These are phyloP conservation scores for Papilio xuthus DNA, from an alignment of 1,140 invertebrate species.

Conservation along the genomic window DNA sequence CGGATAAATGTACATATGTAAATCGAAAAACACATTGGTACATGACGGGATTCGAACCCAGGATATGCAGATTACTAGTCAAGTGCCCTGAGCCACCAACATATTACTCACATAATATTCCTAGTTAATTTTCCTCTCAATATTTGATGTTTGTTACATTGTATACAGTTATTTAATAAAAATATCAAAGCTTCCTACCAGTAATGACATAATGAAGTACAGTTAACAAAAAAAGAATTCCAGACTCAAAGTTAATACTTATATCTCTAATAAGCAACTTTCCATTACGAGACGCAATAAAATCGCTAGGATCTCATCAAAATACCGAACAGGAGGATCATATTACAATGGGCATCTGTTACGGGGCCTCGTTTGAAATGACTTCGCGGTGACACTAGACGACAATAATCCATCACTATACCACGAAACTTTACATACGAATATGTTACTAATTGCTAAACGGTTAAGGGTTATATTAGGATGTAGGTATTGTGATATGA, in stretches of 20 bases:
- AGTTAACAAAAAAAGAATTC: conserved; percentile 11
- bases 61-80: no score
- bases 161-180: conserved; percentile 26
- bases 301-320: conserved; percentile 72
- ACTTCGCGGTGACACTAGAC: conserved; percentile 51
- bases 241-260: conserved; percentile 42
- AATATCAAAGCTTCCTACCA: conserved; percentile 30
- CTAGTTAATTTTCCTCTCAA: neutral
- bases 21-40: no score
- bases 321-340: conserved; percentile 72
- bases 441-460: neutral
- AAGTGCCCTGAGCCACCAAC: no score
- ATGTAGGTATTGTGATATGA: conserved; percentile 20
- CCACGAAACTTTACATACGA: neutral
- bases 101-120: no score
- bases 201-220: conserved; percentile 20
- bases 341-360: conserved; percentile 69
- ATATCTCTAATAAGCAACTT: conserved; percentile 64
- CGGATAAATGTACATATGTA: no score
- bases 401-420: conserved; percentile 28
- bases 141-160: neutral
- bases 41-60: no score
- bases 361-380: conserved; percentile 63
- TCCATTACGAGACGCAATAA: conserved; percentile 70
- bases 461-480: conserved; percentile 36